Conservation (phyloP, 2,113 vertebrate species). For the Madoqua kirkii region DNA sequence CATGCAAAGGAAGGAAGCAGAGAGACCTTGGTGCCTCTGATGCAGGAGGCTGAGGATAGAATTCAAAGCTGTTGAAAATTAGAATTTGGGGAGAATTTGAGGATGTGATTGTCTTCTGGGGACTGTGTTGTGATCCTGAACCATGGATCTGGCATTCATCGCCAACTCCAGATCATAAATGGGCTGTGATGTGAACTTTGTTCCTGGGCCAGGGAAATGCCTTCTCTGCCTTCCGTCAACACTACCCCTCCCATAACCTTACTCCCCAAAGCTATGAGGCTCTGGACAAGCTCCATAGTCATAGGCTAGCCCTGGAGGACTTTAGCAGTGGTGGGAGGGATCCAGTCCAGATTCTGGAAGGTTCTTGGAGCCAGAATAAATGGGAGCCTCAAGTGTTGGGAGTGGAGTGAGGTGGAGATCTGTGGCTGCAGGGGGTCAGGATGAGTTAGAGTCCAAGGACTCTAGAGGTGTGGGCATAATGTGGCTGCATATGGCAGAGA, state of each 20-base stretch:
- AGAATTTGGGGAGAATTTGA: neutral
- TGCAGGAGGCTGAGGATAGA: neutral
- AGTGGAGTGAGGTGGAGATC: rapidly evolving
- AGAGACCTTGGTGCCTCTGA: rapidly evolving
- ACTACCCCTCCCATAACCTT: no score
- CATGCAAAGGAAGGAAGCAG: rapidly evolving
- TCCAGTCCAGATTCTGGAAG: neutral
- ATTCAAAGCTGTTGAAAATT: neutral
- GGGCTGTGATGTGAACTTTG: neutral
- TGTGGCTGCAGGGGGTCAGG: no score
- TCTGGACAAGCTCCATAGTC: neutral
- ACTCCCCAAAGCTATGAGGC: neutral
- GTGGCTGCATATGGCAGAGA: no score
- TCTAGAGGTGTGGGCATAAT: neutral
- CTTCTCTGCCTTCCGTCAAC: neutral
- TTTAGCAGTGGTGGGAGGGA: neutral
- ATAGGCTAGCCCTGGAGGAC: neutral
- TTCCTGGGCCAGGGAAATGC: neutral
- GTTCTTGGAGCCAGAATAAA: rapidly evolving
- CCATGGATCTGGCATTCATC: neutral
- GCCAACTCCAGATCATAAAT: neutral
- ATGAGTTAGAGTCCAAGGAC: neutral
- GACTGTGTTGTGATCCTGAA: neutral
- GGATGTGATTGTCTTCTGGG: neutral
- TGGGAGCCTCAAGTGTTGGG: neutral